Conservation (phyloP, 1,140 invertebrate species). For the Sycophila sp. region DNA sequence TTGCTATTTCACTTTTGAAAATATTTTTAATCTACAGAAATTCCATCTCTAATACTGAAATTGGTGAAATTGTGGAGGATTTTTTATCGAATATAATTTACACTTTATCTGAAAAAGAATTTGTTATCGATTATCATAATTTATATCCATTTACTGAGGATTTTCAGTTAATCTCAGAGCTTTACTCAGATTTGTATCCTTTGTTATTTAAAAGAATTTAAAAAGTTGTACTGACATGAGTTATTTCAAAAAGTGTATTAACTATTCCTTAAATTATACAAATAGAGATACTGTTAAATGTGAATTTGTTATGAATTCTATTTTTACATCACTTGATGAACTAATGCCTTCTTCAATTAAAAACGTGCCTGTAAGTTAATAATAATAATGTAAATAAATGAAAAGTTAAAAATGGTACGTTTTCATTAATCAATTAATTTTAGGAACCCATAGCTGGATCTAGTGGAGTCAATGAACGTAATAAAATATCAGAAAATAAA, state of each 20-base stretch:
- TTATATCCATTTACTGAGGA: constrained; percentile 72
- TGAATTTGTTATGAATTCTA: constrained; percentile 68
- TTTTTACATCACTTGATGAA: constrained; percentile 52
- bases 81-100: constrained; percentile 73
- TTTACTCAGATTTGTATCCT: constrained; percentile 75
- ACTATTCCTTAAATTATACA: constrained; percentile 39
- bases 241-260: neutral
- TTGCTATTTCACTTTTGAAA: constrained; percentile 11
- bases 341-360: constrained; percentile 3
- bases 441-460: constrained; percentile 40
- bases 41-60: constrained; percentile 52
- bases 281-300: constrained; percentile 71
- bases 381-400: no score
- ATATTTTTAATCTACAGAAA: constrained; percentile 52
- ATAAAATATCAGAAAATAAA: constrained; percentile 19
- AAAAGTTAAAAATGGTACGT: no score
- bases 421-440: neutral
- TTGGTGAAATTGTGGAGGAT: constrained; percentile 66
- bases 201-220: constrained; percentile 45
- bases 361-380: constrained; percentile 40
- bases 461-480: constrained; percentile 36
- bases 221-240: constrained; percentile 1
- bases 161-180: constrained; percentile 68
- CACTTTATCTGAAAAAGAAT: constrained; percentile 73
- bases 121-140: constrained; percentile 77